Base-by-base conservation (phyloP, 2,888 invertebrate species). In the Platycheirus rosarum region DNA sequence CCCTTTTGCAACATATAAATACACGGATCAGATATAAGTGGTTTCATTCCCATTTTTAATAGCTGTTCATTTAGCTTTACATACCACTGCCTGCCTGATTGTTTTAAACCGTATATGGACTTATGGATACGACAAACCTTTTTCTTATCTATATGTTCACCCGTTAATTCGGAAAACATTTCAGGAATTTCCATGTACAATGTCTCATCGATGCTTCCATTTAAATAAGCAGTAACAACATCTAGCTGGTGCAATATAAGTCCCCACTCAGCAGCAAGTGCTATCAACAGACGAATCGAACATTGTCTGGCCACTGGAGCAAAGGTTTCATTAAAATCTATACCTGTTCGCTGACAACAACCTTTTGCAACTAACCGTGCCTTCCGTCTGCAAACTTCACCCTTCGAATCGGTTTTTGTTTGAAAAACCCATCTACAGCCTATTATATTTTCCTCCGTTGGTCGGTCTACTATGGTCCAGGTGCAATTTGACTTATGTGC, bases 341-440 rank as follows among this genome's bases (percentile, higher is more conserved):
- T 40, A 2, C 37, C 23, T 23, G 46, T 46, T 23, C n/a, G 46
- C 6, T 46, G 46, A 46, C 23, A 46, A 11, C 46, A 46, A n/a
- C 46, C 46, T 23, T 46, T 46, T 5, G 46, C 20, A 20, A 46
- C 18, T 20, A 46, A 20, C 4, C n/a, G 18, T 2, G 9, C 60
- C 16, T 60, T 60, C 14, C 60, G 44, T 60, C 60, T 26, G 7
- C 14, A 29, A 20, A 11, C 11, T 9, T 44, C 26, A 6, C 60
- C 60, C 4, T 44, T 60, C 2, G 18, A 60, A 11, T 60, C 29
- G 11, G 44, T 44, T 60, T 60, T 55, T 37, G 55, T 55, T 55
- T 55, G 60, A 14, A 60, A 60, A 16, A 60, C 60, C 57, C 20
- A 57, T 32, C 60, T 29, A 16, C 44, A 29, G 0, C 44, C 29